Evolutionary conservation across 2,113 vertebrate species (phyloP), one percentile per base, ranked within the genome.

Genomic region (Pangasianodon hypophthalmus): DNA sequence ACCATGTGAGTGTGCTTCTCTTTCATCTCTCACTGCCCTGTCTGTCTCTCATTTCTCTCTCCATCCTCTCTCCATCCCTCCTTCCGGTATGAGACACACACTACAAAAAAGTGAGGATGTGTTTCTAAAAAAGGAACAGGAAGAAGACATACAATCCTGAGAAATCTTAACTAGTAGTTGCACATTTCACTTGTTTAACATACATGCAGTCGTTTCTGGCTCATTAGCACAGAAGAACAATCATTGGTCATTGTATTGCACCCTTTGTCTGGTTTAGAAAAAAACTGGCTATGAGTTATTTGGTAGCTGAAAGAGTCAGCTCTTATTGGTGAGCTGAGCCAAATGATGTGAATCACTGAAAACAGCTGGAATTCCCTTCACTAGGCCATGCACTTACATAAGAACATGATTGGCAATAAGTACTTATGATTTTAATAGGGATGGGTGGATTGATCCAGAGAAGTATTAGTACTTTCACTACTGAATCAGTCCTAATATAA

Each of bases 11-110:
- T 73, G 84, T 89, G 60, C 71, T 44, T 32, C 71, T 56, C 90
- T 91, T 82, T 85, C 82, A 88, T 85, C 90, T 88, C 71, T 71
- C 82, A 67, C 58, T 79, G 82, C 71, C 58, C 48, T 77, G 71
- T 79, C 82, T 26, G 50, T 69, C 62, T 83, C 62, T 44, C 29
- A 41, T 56, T 67, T 79, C 48, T 37, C 89, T 56, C 54, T 56
- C 54, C 16, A 18, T 56, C 37, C 48, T 37, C 89, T 56, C 54
- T 56, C 54, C 16, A 18, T 56, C 60, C 62, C 62, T 86, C 13
- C 6, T 50, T 82, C 64, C 26, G 1, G 44, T 62, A 71, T n/a
- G 21, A 86, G 48, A 26, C 18, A 80, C 56, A 37, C 41, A 80
- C 71, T 85, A 60, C 86, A 19, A 81, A 73, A 88, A 89, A 77